A percentile compares a stretch with the other conserved stretches of the same genome.
Evolutionary conservation across 2,113 vertebrate species (phyloP).

Genomic region (Balaeniceps rex): DNA sequence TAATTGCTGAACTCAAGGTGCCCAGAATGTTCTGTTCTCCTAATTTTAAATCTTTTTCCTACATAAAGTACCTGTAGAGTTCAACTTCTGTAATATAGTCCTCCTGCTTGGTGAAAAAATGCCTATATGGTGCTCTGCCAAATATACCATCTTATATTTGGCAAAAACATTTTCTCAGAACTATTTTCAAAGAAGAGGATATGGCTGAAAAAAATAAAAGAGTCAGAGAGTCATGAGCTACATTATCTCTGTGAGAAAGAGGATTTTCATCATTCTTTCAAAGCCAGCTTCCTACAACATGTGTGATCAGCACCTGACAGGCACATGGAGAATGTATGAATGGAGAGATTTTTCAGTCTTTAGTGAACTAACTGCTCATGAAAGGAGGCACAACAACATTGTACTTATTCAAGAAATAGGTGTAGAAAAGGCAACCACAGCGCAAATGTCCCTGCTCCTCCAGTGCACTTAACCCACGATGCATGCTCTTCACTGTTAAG

Average conservation of each 20-base stretch:
- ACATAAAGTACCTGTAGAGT: background rate
- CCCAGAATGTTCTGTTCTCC: background rate
- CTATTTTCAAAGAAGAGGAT: background rate
- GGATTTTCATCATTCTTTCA: slow-evolving; percentile 10
- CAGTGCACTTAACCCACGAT: too few relatives aligned
- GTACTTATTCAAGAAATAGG: background rate
- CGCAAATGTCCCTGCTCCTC: background rate
- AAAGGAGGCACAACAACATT: background rate
- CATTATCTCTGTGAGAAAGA: background rate
- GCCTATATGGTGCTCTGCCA: background rate
- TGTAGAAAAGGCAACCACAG: background rate
- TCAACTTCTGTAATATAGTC: background rate
- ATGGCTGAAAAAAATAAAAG: background rate
- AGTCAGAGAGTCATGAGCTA: background rate
- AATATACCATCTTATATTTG: background rate
- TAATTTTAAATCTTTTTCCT: background rate
- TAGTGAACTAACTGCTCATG: background rate
- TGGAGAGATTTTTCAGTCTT: background rate
- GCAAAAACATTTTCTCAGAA: background rate
- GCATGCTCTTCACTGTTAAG: background rate
- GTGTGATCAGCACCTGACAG: slow-evolving; percentile 22
- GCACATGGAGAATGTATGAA: background rate
- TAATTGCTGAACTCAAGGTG: background rate
- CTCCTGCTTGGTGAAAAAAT: background rate
- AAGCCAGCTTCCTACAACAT: slow-evolving; percentile 10